Base-by-base conservation (phyloP, 2,888 invertebrate genomes). In the Glyphotaelius pellucidus region DNA sequence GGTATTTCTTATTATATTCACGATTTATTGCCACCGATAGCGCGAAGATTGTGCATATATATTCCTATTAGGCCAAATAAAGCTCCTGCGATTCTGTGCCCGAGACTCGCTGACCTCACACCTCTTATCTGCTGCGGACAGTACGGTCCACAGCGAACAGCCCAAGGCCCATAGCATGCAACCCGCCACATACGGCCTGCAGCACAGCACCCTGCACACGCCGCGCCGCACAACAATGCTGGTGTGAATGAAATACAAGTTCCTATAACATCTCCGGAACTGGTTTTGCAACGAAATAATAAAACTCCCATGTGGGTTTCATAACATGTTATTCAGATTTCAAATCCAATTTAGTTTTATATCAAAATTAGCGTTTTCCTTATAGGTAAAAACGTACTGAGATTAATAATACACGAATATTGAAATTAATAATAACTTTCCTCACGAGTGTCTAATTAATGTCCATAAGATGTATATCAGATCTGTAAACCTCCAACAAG, bases 21-120 rank as follows among this genome's bases (percentile, higher is more conserved):
- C 92, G 92, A 93, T 93, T 93, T 93, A 93, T 93, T 90, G 93
- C 86, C 91, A 86, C 83, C 90, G 93, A 93, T 93, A 93, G 85
- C 90, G 89, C 31, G 42, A 85, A 87, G 90, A 92, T 92, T 80
- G 90, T 86, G 85, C 80, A 90, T 85, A 85, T 85, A 90, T 92
- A 90, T 89, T 91, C 91, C 92, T 86, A 92, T 92, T 92, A 92
- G 90, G 91, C 80, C 90, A 90, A 90, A 89, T 83, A 83, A 90
- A 90, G 88, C 88, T 88, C 67, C 67, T 32, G 88, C 31, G 88
- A 31, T 52, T 32, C 88, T 31, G 7, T 30, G 88, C 25, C 52
- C 32, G n/a, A 19, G 86, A 42, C 30, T 42, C 38, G n/a, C n/a
- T 88, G 88, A 88, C 67, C 88, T 88, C 52, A 67, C 88, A 88